These are phyloP conservation scores for Polydrusus tereticollis DNA, from an alignment of 2,888 invertebrate species.

Conservation along the genomic window DNA sequence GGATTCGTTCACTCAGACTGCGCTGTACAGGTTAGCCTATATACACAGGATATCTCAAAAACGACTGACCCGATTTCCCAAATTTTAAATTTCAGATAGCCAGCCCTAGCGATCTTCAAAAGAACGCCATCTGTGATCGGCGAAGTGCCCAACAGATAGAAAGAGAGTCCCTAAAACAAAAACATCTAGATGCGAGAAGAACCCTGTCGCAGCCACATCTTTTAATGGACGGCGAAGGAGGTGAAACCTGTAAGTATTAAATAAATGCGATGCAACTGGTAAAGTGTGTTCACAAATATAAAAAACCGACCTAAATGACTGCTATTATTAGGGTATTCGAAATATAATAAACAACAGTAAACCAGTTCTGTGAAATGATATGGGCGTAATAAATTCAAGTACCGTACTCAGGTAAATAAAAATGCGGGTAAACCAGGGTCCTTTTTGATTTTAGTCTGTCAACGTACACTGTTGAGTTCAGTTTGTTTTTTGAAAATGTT, in stretches of 20 bases:
- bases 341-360: too few species aligned
- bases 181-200: constrained; percentile 72
- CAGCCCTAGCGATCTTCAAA: constrained; percentile 21
- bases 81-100: constrained; percentile 13
- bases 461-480: too few species aligned
- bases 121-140: constrained; percentile 65
- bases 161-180: constrained; percentile 72
- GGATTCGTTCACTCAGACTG: constrained; percentile 20
- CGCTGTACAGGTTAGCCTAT: background rate
- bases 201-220: constrained; percentile 79
- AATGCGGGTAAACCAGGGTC: too few species aligned
- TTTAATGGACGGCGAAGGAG: constrained; percentile 69
- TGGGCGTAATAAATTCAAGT: too few species aligned
- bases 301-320: too few species aligned
- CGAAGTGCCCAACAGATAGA: constrained; percentile 76
- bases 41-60: background rate
- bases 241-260: constrained; percentile 52
- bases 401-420: too few species aligned
- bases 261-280: too few species aligned
- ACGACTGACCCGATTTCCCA: background rate
- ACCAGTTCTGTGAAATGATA: too few species aligned
- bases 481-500: too few species aligned
- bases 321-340: too few species aligned
- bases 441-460: too few species aligned
- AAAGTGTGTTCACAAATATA: too few species aligned